Conservation (phyloP, 1,140 invertebrate species). For the Habropoda laboriosa region DNA sequence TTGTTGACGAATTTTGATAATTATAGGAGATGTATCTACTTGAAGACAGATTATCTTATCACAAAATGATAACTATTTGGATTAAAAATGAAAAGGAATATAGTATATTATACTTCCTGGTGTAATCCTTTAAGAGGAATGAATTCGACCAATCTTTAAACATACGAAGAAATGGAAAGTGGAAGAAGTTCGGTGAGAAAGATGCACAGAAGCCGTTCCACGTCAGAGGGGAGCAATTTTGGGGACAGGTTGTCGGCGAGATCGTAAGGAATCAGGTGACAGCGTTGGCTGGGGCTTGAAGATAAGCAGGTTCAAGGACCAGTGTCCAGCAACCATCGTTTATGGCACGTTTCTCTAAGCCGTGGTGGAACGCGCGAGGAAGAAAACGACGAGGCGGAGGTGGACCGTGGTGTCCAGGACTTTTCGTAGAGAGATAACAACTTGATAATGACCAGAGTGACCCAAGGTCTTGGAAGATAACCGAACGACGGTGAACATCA, state of each 20-base stretch:
- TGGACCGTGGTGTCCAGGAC: slow-evolving; percentile 53
- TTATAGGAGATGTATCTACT: no score
- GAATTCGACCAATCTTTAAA: no score
- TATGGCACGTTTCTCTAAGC: neutral
- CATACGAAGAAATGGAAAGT: no score
- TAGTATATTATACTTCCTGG: no score
- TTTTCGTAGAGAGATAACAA: slow-evolving; percentile 73
- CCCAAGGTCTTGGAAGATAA: slow-evolving; percentile 72
- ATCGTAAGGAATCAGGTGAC: slow-evolving; percentile 51
- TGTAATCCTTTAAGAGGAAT: no score
- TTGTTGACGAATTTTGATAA: no score
- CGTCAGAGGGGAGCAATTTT: slow-evolving; percentile 6
- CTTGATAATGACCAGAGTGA: slow-evolving; percentile 70
- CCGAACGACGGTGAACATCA: slow-evolving; percentile 68
- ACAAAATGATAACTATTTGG: no score
- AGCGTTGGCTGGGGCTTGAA: slow-evolving; percentile 35
- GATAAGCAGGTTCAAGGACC: slow-evolving; percentile 65
- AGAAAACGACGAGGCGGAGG: neutral
- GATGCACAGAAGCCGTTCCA: neutral
- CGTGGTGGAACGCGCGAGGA: neutral
- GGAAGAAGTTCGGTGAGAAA: neutral
- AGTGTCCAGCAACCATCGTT: slow-evolving; percentile 50
- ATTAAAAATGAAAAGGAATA: no score
- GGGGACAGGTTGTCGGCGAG: slow-evolving; percentile 38
- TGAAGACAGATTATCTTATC: no score